Conservation (phyloP, 2,113 vertebrate genomes). For the Vulpes ferrilata region DNA sequence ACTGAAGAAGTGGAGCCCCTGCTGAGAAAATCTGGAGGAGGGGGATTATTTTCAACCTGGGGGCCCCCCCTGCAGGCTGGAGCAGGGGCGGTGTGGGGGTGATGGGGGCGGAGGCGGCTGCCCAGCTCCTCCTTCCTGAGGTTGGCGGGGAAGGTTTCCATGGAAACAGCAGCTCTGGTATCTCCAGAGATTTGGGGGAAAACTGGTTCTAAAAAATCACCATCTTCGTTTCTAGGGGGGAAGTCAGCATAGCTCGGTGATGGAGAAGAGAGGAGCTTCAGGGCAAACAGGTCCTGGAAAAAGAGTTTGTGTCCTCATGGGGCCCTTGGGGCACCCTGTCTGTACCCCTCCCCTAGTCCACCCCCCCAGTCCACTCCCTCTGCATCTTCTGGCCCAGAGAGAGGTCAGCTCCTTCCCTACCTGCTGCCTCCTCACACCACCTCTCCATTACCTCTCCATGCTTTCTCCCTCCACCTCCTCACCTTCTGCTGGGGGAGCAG, state of each 20-base stretch:
- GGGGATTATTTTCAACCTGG: constrained; percentile 69
- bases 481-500: neutral
- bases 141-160: constrained; percentile 86
- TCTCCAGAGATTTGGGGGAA: constrained; percentile 78
- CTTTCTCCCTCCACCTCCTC: neutral
- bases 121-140: neutral
- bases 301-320: neutral
- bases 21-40: constrained; percentile 54
- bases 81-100: neutral
- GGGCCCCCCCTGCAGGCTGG: constrained; percentile 41
- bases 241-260: neutral
- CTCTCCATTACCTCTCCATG: neutral
- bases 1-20: neutral
- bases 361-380: too few species aligned
- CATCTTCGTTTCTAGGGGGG: constrained; percentile 50
- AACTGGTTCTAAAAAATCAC: constrained; percentile 79
- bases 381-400: neutral
- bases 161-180: constrained; percentile 86
- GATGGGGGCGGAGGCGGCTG: neutral
- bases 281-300: neutral
- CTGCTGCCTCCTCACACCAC: fast-evolving
- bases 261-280: neutral
- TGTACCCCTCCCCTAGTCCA: neutral
- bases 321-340: neutral
- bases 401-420: neutral